These are phyloP conservation scores for Caenorhabditis panamensis DNA, from an alignment of 2,888 invertebrate genomes.

Conservation along the genomic window DNA sequence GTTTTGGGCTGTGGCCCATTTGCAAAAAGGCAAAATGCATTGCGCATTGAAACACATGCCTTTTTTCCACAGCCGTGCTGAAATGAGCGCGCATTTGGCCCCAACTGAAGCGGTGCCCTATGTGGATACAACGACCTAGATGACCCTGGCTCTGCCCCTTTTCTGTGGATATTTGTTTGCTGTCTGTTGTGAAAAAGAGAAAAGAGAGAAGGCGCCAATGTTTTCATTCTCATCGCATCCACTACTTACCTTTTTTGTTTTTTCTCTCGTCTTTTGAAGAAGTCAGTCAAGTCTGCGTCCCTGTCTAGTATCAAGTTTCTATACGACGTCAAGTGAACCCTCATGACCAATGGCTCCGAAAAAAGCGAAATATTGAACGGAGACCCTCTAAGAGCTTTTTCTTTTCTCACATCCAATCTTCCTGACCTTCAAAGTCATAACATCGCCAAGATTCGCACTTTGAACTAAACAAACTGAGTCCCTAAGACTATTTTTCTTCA, in stretches of 20 bases:
- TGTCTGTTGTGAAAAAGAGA: constrained; percentile 18
- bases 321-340: constrained; percentile 12
- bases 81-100: neutral
- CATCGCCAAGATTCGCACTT: constrained; percentile 2
- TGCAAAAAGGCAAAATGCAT: constrained; percentile 36
- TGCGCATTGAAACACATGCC: constrained; percentile 54
- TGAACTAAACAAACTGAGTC: neutral
- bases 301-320: constrained; percentile 55
- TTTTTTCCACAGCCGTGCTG: constrained; percentile 4
- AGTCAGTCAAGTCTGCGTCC: constrained; percentile 15
- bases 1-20: neutral
- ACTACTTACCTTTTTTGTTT: constrained; percentile 49
- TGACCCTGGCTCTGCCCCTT: neutral
- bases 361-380: neutral
- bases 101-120: neutral
- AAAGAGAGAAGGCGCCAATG: constrained; percentile 19
- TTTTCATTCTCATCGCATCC: constrained; percentile 25
- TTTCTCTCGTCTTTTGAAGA: constrained; percentile 17
- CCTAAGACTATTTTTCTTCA: neutral
- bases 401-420: neutral
- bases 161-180: constrained; percentile 44
- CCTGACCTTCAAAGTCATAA: neutral
- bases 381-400: neutral
- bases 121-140: constrained; percentile 10
- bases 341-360: neutral